Percentiles rank a stretch among this genome's conserved stretches.
phyloP scores from a whole-genome alignment of 2,888 invertebrate species.

The Calameuta pallipes region DNA sequence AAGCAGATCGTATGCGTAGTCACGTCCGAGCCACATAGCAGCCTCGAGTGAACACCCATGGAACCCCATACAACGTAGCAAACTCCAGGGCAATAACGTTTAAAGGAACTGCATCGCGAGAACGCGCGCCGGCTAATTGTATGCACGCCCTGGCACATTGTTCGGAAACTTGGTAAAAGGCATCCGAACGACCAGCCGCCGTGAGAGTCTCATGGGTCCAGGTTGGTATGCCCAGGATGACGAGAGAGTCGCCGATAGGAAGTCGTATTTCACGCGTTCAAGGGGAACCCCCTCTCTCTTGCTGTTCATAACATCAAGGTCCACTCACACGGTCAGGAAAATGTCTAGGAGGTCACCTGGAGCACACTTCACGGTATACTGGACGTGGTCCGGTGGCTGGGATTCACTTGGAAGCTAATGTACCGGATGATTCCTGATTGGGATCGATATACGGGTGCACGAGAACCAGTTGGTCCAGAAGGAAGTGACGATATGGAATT shows the following conservation, averaged over 20 bases:
- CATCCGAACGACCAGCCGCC: slow-evolving; percentile 22
- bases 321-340: slow-evolving; percentile 25
- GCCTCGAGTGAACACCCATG: slow-evolving; percentile 30
- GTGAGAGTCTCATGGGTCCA: slow-evolving; percentile 13
- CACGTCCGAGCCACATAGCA: slow-evolving; percentile 57
- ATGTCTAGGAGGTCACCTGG: not conserved
- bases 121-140: slow-evolving; percentile 54
- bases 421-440: not conserved
- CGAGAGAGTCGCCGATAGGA: slow-evolving; percentile 38
- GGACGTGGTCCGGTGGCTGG: not conserved
- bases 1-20: slow-evolving; percentile 63
- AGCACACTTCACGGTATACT: not conserved
- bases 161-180: slow-evolving; percentile 36
- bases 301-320: not conserved
- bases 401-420: not conserved
- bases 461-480: not conserved
- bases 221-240: slow-evolving; percentile 31
- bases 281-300: not conserved
- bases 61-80: slow-evolving; percentile 44
- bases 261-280: slow-evolving; percentile 40
- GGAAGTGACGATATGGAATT: not conserved
- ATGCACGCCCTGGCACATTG: slow-evolving; percentile 56
- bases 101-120: slow-evolving; percentile 35
- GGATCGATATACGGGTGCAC: not conserved
- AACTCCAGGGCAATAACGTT: slow-evolving; percentile 47